Evolutionary conservation across 2,797 vertebrate species (phyloP), one percentile per base, ranked within the genome.

Genomic region (Acestrorhynchus altus): DNA sequence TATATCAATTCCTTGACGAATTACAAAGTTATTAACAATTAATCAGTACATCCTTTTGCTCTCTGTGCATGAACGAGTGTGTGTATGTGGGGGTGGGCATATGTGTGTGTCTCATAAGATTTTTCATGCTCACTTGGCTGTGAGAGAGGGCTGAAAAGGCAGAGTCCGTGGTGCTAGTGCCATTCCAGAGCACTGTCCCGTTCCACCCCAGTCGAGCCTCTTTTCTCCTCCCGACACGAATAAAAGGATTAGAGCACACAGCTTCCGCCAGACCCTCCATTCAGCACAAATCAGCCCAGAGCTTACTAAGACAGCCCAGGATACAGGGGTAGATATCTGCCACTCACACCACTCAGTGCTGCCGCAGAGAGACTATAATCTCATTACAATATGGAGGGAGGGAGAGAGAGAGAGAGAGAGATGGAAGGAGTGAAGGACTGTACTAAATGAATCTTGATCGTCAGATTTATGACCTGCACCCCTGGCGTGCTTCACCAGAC

Each of bases 201-300:
- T 87, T 91, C 82, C 64, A 82, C 88, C 86, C 92, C 90, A 92
- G 94, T 90, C 93, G 94, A 94, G 92, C 94, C 94, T 94, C 93
- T 95, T 95, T 96, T 94, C 95, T 92, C 90, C 93, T 89, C 90
- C 93, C 92, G 96, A 98, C 96, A 97, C 96, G 95, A 98, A 97
- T 98, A 94, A 98, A 94, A 95, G 97, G 98, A 99, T 99, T 99
- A 99, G 94, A 93, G 95, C 81, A 90, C 94, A 95, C 93, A 92
- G 96, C 96, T 99, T 99, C 98, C 96, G 95, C 95, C 93, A 93
- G 95, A 92, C 94, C 96, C 94, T 95, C 95, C 92, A 93, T 80
- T 91, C 84, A 78, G 91, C 93, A 99, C 97, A 99, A 99, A 97
- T 92, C 95, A 91, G 88, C 82, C 86, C 60, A 86, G 93, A 92